Evolutionary conservation across 2,888 invertebrate genomes (phyloP), one percentile per base, ranked within the genome.

Genomic region (Nipponacmea schrenckii): DNA sequence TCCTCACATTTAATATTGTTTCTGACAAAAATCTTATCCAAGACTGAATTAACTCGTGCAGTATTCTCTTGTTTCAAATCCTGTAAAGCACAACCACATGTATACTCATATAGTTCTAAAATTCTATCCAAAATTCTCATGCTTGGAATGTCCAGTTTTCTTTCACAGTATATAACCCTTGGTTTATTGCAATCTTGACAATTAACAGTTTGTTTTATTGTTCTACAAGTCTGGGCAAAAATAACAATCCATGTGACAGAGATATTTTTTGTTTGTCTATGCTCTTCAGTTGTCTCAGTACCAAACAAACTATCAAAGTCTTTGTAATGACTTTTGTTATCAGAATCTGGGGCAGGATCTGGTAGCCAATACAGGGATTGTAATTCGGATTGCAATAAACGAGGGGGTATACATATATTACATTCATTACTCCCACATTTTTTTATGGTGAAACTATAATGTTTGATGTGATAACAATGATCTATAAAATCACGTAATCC

Each of bases 81-180:
- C 24, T 63, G 63, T 27, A 63, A n/a, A 26, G 15, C 63, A 26
- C 17, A 15, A 15, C 24, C 24, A 63, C 27, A 63, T n/a, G 63
- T 63, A 63, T 63, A 63, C 17, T 63, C 63, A 63, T 63, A 63
- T 15, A 63, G 14, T 63, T 63, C 26, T 15, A 63, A 26, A 20
- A 63, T 26, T 27, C 63, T 24, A 63, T 5, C 27, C 14, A 63
- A 20, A 14, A 63, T 20, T 20, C 20, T 15, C 15, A 26, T n/a
- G 15, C 27, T 14, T 26, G 10, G 15, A 14, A n/a, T 27, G 15
- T 24, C 24, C 20, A 20, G 20, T 63, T 26, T 26, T 8, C 15
- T 63, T 20, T 63, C 27, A 63, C 63, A n/a, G 20, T 63, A 27
- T n/a, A 63, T 63, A 4, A 63, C 24, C 15, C 63, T 63, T n/a